phyloP scores from a whole-genome alignment of 35 echinoderm and acorn worm genomes.

The Amphiura filiformis region DNA sequence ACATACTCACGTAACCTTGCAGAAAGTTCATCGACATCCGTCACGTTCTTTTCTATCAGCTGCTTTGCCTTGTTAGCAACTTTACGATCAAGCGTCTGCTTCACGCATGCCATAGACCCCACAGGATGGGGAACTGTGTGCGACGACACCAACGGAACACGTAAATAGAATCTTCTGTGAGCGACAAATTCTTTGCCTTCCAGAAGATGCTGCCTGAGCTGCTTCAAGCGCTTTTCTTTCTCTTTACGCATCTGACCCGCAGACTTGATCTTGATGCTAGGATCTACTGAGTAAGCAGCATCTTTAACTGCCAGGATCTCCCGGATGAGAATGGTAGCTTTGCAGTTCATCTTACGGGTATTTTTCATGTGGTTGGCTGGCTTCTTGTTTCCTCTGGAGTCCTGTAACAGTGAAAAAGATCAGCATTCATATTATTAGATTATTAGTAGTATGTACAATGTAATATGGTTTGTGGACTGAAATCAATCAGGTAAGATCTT shows the following conservation, averaged over 20 bases:
- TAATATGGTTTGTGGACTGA: no score
- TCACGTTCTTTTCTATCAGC: neutral
- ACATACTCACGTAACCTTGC: neutral
- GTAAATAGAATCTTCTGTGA: neutral
- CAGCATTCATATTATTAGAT: no score
- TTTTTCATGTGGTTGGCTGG: neutral
- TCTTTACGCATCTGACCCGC: neutral
- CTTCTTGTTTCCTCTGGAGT: neutral
- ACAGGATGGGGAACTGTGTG: neutral
- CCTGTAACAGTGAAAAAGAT: neutral
- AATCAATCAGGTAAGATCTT: no score
- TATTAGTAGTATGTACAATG: no score
- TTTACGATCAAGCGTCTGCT: neutral
- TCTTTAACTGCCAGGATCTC: neutral
- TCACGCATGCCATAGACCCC: neutral
- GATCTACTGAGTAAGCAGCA: neutral
- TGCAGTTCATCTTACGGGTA: neutral
- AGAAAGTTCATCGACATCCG: neutral
- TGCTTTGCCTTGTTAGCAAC: neutral
- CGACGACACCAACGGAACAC: neutral
- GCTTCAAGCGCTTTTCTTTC: neutral
- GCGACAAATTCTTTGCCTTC: slow-evolving; percentile 4
- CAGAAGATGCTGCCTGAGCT: neutral
- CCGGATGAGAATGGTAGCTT: neutral
- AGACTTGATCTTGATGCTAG: neutral